Conservation (phyloP, 2,113 vertebrate genomes). For the Prochilodus magdalenae region DNA sequence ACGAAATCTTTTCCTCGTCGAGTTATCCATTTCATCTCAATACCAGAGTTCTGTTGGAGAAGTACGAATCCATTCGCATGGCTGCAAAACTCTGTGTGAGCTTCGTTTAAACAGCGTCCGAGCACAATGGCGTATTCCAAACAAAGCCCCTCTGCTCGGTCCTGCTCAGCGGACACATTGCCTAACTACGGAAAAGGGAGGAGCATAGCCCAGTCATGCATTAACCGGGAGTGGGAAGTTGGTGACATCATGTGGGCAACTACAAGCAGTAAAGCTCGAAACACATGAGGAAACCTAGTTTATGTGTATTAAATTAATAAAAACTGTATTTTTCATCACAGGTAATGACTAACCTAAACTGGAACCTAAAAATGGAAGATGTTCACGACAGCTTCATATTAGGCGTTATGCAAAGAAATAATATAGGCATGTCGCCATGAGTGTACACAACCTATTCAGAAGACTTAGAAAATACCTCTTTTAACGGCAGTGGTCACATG, state of each 20-base stretch:
- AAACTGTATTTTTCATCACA: no score
- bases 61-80: constrained; percentile 2
- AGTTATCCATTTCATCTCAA: constrained; percentile 15
- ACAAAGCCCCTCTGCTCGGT: constrained; percentile 50
- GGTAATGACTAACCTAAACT: no score
- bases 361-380: no score
- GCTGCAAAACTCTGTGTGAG: neutral
- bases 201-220: constrained; percentile 1
- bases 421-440: neutral
- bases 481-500: neutral
- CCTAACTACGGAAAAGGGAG: constrained; percentile 41
- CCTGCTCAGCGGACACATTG: constrained; percentile 7
- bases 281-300: no score
- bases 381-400: no score
- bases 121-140: constrained; percentile 49
- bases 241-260: constrained; percentile 54
- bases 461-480: no score
- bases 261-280: neutral
- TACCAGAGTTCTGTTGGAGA: neutral
- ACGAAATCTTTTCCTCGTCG: neutral
- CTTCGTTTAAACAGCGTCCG: neutral
- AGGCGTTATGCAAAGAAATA: neutral
- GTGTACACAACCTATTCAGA: no score
- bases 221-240: neutral
- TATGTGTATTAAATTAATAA: no score